These are phyloP conservation scores for Patiria miniata DNA, from an alignment of 35 echinoderm and acorn worm genomes.

Conservation along the genomic window DNA sequence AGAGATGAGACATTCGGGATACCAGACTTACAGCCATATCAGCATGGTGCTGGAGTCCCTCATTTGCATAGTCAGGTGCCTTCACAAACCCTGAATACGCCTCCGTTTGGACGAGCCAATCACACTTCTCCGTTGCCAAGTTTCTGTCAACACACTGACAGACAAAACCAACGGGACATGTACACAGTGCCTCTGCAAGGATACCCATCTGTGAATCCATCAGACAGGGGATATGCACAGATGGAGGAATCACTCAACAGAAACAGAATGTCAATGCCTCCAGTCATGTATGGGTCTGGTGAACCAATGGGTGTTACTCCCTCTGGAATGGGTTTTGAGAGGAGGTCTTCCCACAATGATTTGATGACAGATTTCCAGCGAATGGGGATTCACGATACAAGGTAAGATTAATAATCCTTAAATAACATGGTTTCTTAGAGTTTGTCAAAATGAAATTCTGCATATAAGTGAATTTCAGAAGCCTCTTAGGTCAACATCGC, in stretches of 20 bases:
- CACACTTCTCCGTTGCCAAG: not conserved
- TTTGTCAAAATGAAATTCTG: too few species aligned
- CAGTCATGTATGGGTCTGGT: not conserved
- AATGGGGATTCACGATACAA: not conserved
- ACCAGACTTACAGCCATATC: not conserved
- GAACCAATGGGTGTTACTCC: not conserved
- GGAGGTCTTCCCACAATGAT: not conserved
- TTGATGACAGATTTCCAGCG: not conserved
- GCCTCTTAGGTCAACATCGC: too few species aligned
- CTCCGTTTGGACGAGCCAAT: not conserved
- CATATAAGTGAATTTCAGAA: too few species aligned
- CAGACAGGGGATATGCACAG: not conserved
- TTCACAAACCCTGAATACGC: not conserved
- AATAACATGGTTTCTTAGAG: too few species aligned
- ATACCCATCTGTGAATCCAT: not conserved
- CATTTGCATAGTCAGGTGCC: not conserved
- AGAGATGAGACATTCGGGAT: not conserved
- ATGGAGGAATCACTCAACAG: not conserved
- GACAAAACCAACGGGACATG: not conserved
- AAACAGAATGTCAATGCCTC: slow-evolving; percentile 3
- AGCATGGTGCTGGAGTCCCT: not conserved
- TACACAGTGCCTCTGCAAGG: not conserved
- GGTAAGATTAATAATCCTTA: not conserved
- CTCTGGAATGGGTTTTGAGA: not conserved
- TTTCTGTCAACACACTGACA: not conserved